These are phyloP conservation scores for Columbina picui DNA, from an alignment of 2,113 vertebrate genomes.

Conservation along the genomic window DNA sequence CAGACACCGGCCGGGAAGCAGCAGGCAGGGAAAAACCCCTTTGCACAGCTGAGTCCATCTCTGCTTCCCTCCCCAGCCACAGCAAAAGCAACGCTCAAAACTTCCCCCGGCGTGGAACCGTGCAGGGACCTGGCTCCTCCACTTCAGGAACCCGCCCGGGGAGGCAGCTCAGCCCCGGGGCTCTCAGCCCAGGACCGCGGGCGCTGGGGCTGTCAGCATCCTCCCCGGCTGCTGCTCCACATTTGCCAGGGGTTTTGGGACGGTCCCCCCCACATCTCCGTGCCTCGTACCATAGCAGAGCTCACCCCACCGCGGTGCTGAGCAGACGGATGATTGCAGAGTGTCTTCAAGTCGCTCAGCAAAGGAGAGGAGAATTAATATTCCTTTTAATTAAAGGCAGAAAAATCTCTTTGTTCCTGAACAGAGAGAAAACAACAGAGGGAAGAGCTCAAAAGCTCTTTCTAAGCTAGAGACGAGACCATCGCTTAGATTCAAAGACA, in stretches of 20 bases:
- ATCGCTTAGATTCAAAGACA: constrained; percentile 32
- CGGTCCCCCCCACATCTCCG: neutral
- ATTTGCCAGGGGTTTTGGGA: neutral
- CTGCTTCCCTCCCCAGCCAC: neutral
- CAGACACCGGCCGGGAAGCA: neutral
- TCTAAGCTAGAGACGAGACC: constrained; percentile 32
- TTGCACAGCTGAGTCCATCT: neutral
- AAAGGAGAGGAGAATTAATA: constrained; percentile 40
- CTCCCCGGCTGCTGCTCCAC: neutral
- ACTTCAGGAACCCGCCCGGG: neutral
- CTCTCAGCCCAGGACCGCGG: neutral
- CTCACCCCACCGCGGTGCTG: neutral
- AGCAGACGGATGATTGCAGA: neutral
- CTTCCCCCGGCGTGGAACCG: neutral
- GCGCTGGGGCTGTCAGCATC: neutral
- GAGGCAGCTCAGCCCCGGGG: neutral
- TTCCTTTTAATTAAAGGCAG: constrained; percentile 63
- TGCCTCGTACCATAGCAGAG: neutral
- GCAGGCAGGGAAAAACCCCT: neutral
- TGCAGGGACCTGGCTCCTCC: neutral
- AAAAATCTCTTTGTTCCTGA: constrained; percentile 63
- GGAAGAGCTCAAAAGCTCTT: constrained; percentile 57
- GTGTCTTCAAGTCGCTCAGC: neutral
- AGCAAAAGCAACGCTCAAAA: neutral
- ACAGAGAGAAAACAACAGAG: constrained; percentile 56